Conservation (phyloP, 2,113 vertebrate species). For the Calidris pugnax region DNA sequence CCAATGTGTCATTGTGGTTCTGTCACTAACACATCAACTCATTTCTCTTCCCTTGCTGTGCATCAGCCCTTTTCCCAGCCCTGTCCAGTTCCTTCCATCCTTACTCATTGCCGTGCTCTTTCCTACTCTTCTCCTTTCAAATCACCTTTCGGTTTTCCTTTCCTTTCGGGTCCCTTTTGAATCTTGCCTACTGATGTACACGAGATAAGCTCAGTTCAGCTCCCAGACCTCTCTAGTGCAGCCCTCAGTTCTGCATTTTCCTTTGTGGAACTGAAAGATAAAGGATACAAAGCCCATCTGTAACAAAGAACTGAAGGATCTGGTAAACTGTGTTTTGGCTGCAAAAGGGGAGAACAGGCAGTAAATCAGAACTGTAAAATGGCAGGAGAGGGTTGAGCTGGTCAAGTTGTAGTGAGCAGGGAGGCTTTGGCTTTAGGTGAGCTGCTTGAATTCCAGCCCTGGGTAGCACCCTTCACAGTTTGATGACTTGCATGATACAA, state of each 20-base stretch:
- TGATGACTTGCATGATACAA: not conserved
- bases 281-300: not conserved
- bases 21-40: not conserved
- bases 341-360: not conserved
- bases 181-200: not conserved
- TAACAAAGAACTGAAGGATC: not conserved
- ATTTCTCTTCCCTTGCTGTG: conserved; percentile 10
- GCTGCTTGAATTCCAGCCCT: conserved; percentile 17
- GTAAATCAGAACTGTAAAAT: not conserved
- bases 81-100: conserved; percentile 21
- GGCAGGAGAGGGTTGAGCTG: not conserved
- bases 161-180: conserved; percentile 21
- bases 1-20: not conserved
- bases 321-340: conserved; percentile 2
- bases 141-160: conserved; percentile 34
- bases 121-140: conserved; percentile 9
- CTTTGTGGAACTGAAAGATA: conserved; percentile 23
- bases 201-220: conserved; percentile 21
- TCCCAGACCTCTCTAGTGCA: conserved; percentile 33
- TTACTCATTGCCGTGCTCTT: not conserved
- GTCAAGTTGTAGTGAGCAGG: not conserved
- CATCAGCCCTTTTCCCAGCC: not conserved
- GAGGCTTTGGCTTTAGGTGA: not conserved
- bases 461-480: not conserved
- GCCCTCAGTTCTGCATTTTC: conserved; percentile 12